Evolutionary conservation across 2,797 vertebrate genomes (phyloP).

Genomic region (Paramormyrops hopkinsi): DNA sequence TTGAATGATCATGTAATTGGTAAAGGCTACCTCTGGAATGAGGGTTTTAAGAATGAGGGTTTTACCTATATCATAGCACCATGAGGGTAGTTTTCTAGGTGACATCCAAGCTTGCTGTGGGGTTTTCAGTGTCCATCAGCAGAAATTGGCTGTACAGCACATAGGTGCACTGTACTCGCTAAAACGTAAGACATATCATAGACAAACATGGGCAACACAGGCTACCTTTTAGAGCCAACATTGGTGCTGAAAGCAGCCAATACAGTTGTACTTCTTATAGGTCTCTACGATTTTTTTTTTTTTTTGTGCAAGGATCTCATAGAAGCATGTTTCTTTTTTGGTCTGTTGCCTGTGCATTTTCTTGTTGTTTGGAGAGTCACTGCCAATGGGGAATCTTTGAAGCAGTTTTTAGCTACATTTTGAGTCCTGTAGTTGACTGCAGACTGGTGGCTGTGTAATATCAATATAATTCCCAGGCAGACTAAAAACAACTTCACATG

Average conservation of each 20-base stretch:
- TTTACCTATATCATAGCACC: neutral
- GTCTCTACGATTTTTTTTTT: no score
- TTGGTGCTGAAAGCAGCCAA: neutral
- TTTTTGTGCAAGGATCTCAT: neutral
- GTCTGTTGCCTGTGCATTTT: neutral
- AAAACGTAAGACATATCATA: constrained; percentile 7
- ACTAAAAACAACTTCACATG: constrained; percentile 7
- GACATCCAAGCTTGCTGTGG: neutral
- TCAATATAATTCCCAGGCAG: neutral
- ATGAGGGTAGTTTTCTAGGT: neutral
- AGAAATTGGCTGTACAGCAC: neutral
- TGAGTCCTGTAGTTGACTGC: neutral
- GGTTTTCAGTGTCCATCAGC: neutral
- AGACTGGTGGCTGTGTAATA: neutral
- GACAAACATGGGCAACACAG: neutral
- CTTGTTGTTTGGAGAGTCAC: neutral
- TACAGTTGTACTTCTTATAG: neutral
- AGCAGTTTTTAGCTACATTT: neutral
- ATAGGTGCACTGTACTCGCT: neutral
- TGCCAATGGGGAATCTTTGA: neutral
- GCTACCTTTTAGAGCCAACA: neutral
- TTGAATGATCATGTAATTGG: neutral
- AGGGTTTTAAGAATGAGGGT: neutral
- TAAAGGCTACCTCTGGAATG: neutral
- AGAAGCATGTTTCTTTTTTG: neutral